A percentile compares a stretch with the other conserved stretches of the same genome.
Conservation (phyloP, 2,113 vertebrate genomes). For the Chamaea fasciata region DNA sequence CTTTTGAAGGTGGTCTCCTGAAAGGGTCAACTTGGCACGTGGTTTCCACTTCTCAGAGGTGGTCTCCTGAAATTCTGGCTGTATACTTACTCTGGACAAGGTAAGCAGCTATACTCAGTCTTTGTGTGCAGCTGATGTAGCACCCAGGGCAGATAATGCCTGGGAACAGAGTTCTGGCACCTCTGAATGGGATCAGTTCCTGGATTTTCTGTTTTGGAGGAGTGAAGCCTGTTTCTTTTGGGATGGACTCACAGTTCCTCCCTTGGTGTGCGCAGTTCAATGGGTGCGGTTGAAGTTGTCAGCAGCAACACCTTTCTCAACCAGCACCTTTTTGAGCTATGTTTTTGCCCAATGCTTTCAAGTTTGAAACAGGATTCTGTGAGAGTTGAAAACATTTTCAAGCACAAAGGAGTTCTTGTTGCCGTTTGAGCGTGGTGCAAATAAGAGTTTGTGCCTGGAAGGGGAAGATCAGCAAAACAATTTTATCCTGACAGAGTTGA, state of each 20-base stretch:
- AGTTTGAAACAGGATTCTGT: background rate
- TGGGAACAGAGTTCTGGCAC: background rate
- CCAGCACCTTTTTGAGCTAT: accelerated
- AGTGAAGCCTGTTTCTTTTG: background rate
- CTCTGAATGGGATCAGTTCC: background rate
- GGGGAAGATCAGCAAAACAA: background rate
- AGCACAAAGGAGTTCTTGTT: background rate
- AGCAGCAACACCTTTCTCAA: background rate
- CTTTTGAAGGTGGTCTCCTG: background rate
- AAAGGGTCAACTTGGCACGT: background rate
- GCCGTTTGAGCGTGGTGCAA: background rate
- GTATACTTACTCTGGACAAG: background rate
- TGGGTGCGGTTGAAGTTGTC: background rate
- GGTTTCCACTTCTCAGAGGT: background rate
- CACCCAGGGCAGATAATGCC: background rate
- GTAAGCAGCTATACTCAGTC: background rate
- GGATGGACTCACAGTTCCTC: background rate
- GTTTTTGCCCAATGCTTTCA: background rate
- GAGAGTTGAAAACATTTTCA: background rate
- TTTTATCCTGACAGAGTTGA: background rate
- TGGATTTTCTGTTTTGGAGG: background rate
- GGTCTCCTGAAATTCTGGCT: background rate
- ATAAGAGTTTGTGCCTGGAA: background rate
- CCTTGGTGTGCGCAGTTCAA: background rate
- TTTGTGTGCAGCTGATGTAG: background rate